Conservation (phyloP, 2,113 vertebrate genomes). For the Oryzias javanicus region DNA sequence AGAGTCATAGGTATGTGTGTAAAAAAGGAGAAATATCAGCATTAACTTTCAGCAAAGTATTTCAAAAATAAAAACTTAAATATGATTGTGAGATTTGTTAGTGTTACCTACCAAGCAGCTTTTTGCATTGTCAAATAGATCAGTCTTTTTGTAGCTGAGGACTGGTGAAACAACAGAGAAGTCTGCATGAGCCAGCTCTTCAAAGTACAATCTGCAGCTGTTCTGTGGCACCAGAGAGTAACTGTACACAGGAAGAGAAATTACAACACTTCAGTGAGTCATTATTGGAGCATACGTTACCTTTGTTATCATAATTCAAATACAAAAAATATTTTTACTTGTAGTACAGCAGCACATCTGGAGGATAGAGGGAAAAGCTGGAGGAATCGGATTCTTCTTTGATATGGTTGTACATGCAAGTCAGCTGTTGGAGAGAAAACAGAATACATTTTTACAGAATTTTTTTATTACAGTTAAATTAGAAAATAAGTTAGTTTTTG, state of each 20-base stretch:
- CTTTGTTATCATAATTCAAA: neutral
- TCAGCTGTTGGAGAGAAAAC: conserved; percentile 59
- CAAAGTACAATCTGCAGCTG: conserved; percentile 69
- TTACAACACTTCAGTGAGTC: neutral
- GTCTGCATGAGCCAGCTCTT: conserved; percentile 59
- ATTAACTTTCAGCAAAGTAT: neutral
- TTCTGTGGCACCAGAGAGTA: conserved; percentile 57
- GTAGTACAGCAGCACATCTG: conserved; percentile 75
- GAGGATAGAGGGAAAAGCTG: conserved; percentile 60
- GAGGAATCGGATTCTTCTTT: neutral
- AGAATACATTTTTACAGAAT: too few relatives aligned
- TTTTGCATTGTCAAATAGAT: conserved; percentile 58
- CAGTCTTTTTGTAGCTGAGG: conserved; percentile 49
- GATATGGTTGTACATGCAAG: conserved; percentile 76
- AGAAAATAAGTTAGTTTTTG: neutral
- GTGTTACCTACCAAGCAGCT: conserved; percentile 68
- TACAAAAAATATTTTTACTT: conserved; percentile 56
- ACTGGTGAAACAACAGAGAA: conserved; percentile 63
- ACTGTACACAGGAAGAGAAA: conserved; percentile 30
- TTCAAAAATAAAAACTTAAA: neutral
- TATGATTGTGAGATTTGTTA: fast-evolving
- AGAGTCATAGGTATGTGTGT: too few relatives aligned
- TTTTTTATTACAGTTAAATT: neutral
- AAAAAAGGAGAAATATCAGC: too few relatives aligned
- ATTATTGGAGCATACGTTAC: neutral